Percentiles rank a stretch among this genome's conserved stretches.
Conservation (phyloP, 2,797 vertebrate genomes). For the Sternotherus odoratus region DNA sequence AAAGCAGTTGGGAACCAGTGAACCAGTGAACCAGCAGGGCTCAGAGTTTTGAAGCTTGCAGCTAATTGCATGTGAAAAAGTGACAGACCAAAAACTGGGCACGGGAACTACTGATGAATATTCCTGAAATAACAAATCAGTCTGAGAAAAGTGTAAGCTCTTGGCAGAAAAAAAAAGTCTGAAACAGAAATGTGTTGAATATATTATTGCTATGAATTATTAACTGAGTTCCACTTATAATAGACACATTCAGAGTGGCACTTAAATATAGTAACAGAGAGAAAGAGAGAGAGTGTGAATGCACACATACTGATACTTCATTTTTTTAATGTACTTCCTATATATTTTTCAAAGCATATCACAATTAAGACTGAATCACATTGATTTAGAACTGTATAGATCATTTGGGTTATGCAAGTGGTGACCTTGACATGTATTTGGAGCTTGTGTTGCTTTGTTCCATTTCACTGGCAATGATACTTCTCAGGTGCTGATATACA, state of each 20-base stretch:
- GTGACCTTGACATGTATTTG: constrained; percentile 19
- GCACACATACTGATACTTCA: neutral
- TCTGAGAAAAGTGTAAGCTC: neutral
- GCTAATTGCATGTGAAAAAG: neutral
- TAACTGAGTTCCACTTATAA: constrained; percentile 20
- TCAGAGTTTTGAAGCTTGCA: neutral
- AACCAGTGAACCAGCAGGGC: neutral
- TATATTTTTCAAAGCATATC: neutral
- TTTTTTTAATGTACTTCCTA: neutral
- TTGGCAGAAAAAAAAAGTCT: constrained; percentile 13
- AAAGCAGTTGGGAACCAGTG: neutral
- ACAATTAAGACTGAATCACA: neutral
- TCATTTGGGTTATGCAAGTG: constrained; percentile 1
- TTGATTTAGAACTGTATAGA: neutral
- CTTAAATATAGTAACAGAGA: neutral
- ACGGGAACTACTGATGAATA: neutral
- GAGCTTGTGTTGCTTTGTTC: constrained; percentile 31
- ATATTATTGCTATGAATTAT: constrained; percentile 30
- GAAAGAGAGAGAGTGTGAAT: neutral
- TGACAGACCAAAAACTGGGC: neutral
- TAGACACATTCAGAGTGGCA: neutral
- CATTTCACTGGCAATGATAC: neutral
- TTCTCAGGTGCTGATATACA: constrained; percentile 44
- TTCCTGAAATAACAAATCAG: constrained; percentile 13
- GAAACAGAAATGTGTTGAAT: constrained; percentile 21